Evolutionary conservation across 2,888 invertebrate genomes (phyloP).

Genomic region (Acleris holmiana): DNA sequence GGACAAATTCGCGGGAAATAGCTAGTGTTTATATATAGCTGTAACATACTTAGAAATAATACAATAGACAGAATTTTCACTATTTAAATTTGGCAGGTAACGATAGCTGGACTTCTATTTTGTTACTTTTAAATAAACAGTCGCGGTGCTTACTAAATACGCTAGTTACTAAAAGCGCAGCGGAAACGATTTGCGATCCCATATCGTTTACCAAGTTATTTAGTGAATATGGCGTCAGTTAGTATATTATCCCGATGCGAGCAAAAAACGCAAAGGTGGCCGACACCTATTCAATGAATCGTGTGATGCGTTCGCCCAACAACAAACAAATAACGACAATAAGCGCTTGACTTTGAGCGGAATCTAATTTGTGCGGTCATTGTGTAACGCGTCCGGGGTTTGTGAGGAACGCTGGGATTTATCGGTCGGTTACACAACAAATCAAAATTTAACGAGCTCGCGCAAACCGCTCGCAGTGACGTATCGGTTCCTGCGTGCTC

Average conservation of each 20-base stretch:
- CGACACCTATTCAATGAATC: constrained; percentile 74
- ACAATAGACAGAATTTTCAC: too few relatives aligned
- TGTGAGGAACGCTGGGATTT: constrained; percentile 69
- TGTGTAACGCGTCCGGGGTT: constrained; percentile 75
- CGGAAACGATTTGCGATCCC: constrained; percentile 33
- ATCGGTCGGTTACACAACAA: constrained; percentile 82
- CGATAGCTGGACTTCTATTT: too few relatives aligned
- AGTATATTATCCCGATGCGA: constrained; percentile 40
- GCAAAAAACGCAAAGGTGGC: constrained; percentile 71
- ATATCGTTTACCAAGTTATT: constrained; percentile 28
- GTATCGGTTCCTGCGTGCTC: constrained; percentile 60
- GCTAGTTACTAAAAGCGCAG: not conserved
- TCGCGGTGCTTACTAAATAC: too few relatives aligned
- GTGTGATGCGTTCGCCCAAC: constrained; percentile 73
- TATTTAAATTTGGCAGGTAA: too few relatives aligned
- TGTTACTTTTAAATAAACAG: too few relatives aligned
- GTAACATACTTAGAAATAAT: too few relatives aligned
- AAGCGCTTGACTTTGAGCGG: constrained; percentile 81
- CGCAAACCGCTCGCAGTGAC: constrained; percentile 64
- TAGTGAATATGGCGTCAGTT: constrained; percentile 35
- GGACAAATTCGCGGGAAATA: too few relatives aligned
- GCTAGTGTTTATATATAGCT: too few relatives aligned
- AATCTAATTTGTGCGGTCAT: constrained; percentile 84
- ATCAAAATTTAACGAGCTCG: constrained; percentile 81
- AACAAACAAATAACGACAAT: constrained; percentile 79